phyloP scores from a whole-genome alignment of 2,113 vertebrate genomes.

The Petrocephalus microphthalmus region DNA sequence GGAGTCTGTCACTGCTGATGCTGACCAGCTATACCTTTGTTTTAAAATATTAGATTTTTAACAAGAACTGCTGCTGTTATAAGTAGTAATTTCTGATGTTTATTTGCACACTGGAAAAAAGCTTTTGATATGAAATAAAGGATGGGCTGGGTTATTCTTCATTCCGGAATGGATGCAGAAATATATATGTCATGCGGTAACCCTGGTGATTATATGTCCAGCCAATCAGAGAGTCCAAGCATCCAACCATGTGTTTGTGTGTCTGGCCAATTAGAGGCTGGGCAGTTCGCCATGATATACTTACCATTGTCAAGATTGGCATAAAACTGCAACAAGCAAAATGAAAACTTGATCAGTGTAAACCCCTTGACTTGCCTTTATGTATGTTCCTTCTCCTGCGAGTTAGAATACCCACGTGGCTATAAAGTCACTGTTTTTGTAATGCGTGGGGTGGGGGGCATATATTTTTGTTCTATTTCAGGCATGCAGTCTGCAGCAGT shows the following conservation, averaged over 20 bases:
- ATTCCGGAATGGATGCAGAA: not conserved
- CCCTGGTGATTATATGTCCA: not conserved
- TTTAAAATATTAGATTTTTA: not conserved
- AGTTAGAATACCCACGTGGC: not conserved
- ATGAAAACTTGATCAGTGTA: not conserved
- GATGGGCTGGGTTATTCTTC: not conserved
- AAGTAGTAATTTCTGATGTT: constrained; percentile 1
- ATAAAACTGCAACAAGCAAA: not conserved
- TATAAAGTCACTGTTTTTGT: not conserved
- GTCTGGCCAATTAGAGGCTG: not conserved
- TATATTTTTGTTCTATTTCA: not conserved
- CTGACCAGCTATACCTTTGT: not conserved
- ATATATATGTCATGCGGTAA: not conserved
- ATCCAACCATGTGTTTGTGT: not conserved
- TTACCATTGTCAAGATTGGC: not conserved
- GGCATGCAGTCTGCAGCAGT: not conserved
- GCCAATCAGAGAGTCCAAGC: not conserved
- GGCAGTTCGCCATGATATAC: not conserved
- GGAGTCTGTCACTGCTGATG: not conserved
- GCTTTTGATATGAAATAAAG: not conserved
- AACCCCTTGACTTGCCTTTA: not conserved
- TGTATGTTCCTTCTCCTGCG: not conserved
- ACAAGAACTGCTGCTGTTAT: constrained; percentile 4
- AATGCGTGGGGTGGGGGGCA: not conserved
- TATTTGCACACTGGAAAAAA: constrained; percentile 9